Percentiles rank a stretch among this genome's conserved stretches.
phyloP scores from a whole-genome alignment of 1,140 invertebrate species.

The Euwallacea fornicatus region DNA sequence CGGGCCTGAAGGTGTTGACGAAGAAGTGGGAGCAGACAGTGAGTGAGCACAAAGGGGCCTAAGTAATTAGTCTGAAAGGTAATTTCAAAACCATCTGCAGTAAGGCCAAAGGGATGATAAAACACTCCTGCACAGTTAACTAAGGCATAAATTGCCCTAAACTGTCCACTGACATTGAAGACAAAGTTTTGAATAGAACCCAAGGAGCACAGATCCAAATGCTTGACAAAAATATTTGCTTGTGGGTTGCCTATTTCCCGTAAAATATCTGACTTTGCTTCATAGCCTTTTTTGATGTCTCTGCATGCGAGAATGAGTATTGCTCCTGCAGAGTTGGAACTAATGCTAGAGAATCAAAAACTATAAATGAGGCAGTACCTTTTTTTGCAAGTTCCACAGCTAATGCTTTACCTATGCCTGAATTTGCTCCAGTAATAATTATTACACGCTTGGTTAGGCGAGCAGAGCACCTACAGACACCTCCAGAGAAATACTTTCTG shows the following conservation, averaged over 20 bases:
- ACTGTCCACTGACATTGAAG: conserved; percentile 42
- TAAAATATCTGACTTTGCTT: conserved; percentile 53
- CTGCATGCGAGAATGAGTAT: conserved; percentile 59
- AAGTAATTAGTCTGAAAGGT: conserved; percentile 69
- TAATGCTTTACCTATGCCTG: conserved; percentile 63
- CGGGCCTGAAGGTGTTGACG: conserved; percentile 45
- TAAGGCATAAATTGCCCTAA: conserved; percentile 53
- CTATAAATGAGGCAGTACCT: conserved; percentile 36
- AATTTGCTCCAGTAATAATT: conserved; percentile 64
- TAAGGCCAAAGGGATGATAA: conserved; percentile 57
- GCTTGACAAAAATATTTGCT: conserved; percentile 47
- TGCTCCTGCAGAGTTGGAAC: conserved; percentile 51
- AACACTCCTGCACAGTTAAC: conserved; percentile 68
- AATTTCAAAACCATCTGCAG: conserved; percentile 62
- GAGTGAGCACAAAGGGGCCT: conserved; percentile 52
- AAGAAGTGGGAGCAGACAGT: conserved; percentile 45
- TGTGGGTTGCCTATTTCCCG: conserved; percentile 44
- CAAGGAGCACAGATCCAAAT: conserved; percentile 50
- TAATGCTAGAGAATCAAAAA: too few relatives aligned
- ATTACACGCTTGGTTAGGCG: conserved; percentile 57
- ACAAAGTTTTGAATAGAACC: conserved; percentile 48
- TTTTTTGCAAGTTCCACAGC: conserved; percentile 56
- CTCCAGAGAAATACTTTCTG: conserved; percentile 51
- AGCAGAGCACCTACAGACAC: conserved; percentile 51
- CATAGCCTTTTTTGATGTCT: conserved; percentile 55